Evolutionary conservation across 2,113 vertebrate genomes (phyloP).

Genomic region (Tyto alba): DNA sequence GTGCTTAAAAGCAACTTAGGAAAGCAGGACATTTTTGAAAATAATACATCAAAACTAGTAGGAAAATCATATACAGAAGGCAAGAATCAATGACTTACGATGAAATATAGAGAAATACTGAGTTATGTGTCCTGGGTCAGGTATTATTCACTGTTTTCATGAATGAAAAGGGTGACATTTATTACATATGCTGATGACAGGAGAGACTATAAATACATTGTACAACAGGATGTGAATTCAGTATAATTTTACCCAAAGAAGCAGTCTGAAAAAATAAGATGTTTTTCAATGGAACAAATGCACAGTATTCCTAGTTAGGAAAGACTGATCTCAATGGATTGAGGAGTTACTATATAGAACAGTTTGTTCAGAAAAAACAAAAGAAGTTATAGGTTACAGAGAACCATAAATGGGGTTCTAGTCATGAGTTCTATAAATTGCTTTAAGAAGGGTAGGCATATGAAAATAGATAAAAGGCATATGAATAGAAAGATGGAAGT

Average conservation of each 20-base stretch:
- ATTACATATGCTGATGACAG: background rate
- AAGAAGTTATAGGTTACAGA: background rate
- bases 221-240: background rate
- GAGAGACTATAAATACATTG: background rate
- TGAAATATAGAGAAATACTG: background rate
- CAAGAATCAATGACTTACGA: background rate
- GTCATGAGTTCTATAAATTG: background rate
- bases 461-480: background rate
- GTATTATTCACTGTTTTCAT: background rate
- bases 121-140: background rate
- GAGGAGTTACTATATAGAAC: background rate
- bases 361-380: background rate
- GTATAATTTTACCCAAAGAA: background rate
- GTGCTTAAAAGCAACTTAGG: background rate
- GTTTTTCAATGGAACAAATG: background rate
- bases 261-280: background rate
- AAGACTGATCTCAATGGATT: background rate
- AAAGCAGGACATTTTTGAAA: background rate
- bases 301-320: background rate
- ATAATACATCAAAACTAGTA: background rate
- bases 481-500: background rate
- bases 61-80: background rate
- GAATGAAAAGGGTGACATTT: background rate
- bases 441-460: background rate
- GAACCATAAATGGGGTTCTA: background rate